These are phyloP conservation scores for Galerucella calmariensis DNA, from an alignment of 2,888 invertebrate genomes.

Conservation along the genomic window DNA sequence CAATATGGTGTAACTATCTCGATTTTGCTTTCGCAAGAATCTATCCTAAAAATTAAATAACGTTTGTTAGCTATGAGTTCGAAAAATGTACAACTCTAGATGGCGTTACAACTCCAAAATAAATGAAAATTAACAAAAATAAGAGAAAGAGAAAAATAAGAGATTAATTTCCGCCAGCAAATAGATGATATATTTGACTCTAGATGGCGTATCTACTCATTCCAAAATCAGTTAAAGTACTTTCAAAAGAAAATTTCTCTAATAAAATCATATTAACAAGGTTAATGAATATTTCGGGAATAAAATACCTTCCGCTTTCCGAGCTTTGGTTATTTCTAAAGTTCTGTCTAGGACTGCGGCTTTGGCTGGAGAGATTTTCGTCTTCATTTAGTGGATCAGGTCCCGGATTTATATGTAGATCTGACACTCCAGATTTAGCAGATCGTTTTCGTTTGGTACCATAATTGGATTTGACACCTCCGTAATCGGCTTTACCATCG, in stretches of 20 bases:
- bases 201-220: too few relatives aligned
- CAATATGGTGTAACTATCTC: slow-evolving; percentile 95
- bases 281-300: too few relatives aligned
- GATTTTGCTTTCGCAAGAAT: slow-evolving; percentile 91
- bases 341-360: slow-evolving; percentile 69
- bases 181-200: too few relatives aligned
- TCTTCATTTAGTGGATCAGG: slow-evolving; percentile 61
- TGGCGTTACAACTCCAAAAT: too few relatives aligned
- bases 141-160: too few relatives aligned
- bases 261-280: too few relatives aligned
- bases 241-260: too few relatives aligned
- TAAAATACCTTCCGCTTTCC: slow-evolving; percentile 68
- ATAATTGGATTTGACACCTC: slow-evolving; percentile 53
- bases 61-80: neutral
- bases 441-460: slow-evolving; percentile 48
- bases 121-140: too few relatives aligned
- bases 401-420: slow-evolving; percentile 68
- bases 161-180: too few relatives aligned
- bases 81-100: neutral
- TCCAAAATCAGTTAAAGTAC: too few relatives aligned
- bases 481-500: slow-evolving; percentile 55
- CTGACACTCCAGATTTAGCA: slow-evolving; percentile 69
- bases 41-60: slow-evolving; percentile 69
- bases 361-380: slow-evolving; percentile 69
- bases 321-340: slow-evolving; percentile 66